These are phyloP conservation scores for Acrobasis consociella DNA, from an alignment of 2,888 invertebrate species.

Conservation along the genomic window DNA sequence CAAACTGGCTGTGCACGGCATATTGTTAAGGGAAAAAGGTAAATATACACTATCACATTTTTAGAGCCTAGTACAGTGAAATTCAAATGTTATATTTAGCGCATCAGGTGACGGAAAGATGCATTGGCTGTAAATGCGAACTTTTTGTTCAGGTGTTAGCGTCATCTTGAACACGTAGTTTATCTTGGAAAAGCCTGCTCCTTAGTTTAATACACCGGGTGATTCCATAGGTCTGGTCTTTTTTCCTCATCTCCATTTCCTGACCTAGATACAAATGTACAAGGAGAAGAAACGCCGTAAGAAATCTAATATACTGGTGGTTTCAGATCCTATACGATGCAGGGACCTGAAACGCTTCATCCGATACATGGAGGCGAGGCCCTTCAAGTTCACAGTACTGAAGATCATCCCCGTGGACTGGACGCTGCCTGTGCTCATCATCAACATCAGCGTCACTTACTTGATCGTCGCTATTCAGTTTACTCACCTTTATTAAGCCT, in stretches of 20 bases:
- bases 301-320: not conserved
- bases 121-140: no score
- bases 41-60: not conserved
- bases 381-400: slow-evolving; percentile 23
- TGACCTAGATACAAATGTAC: no score
- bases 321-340: not conserved
- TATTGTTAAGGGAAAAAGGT: not conserved
- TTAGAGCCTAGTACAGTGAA: no score
- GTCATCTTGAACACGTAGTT: no score
- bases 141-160: no score
- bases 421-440: slow-evolving; percentile 21
- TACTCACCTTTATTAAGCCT: slow-evolving; percentile 25
- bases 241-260: no score
- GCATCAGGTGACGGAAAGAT: no score
- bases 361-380: slow-evolving; percentile 26
- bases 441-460: slow-evolving; percentile 24
- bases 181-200: no score
- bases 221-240: no score
- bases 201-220: no score
- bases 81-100: no score
- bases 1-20: not conserved
- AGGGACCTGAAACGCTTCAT: slow-evolving; percentile 18
- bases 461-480: slow-evolving; percentile 27
- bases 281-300: no score
- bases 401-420: slow-evolving; percentile 24